A percentile compares a stretch with the other conserved stretches of the same genome.
Conservation (phyloP, 2,888 invertebrate genomes). For the Gastrophysa polygoni region DNA sequence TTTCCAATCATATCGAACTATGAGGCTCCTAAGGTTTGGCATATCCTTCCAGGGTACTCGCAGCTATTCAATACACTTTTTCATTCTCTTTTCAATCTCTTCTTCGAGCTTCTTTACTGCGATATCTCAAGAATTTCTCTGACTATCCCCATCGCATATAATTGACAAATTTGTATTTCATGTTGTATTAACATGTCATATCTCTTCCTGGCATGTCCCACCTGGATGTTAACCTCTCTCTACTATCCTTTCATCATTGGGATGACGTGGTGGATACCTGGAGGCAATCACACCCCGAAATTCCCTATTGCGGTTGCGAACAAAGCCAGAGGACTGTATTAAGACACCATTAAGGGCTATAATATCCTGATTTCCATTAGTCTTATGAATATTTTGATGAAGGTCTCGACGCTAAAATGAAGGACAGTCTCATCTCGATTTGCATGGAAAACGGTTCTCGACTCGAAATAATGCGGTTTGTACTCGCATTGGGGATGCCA, state of each 20-base stretch:
- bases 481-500: slow-evolving; percentile 20
- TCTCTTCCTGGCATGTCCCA: too few relatives aligned
- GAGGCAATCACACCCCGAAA: slow-evolving; percentile 12
- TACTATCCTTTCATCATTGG: not conserved
- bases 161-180: too few relatives aligned
- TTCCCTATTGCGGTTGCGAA: slow-evolving; percentile 15
- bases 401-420: slow-evolving; percentile 19
- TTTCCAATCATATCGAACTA: too few relatives aligned
- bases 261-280: not conserved
- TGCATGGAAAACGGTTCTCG: slow-evolving; percentile 32
- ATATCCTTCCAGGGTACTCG: too few relatives aligned
- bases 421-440: slow-evolving; percentile 25
- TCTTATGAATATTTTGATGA: slow-evolving; percentile 32
- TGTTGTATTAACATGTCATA: too few relatives aligned
- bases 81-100: too few relatives aligned
- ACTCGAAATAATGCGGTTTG: slow-evolving; percentile 1
- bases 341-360: slow-evolving; percentile 27
- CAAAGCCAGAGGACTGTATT: slow-evolving; percentile 24
- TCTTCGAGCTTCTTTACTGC: too few relatives aligned
- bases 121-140: too few relatives aligned
- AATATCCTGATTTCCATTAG: slow-evolving; percentile 31
- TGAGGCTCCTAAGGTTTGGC: too few relatives aligned
- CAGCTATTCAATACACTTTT: too few relatives aligned
- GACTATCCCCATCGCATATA: too few relatives aligned
- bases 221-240: not conserved